phyloP scores from a whole-genome alignment of 2,888 invertebrate species.

The Orchestes rusci region DNA sequence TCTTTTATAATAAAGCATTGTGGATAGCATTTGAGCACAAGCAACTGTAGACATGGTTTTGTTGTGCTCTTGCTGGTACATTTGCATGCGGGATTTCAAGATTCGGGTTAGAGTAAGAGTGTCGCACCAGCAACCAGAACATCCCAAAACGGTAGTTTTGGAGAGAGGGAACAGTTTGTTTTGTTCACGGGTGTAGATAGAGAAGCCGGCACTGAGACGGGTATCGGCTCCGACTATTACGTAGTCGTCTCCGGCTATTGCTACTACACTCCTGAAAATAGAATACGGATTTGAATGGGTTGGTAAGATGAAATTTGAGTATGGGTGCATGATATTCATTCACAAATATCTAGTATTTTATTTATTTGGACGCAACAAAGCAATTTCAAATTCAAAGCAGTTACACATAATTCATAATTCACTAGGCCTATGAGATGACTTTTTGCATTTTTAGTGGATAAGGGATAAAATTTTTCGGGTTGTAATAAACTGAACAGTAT shows the following conservation, averaged over 20 bases:
- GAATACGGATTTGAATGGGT: too few relatives aligned
- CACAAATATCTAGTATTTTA: too few relatives aligned
- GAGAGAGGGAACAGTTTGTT: constrained; percentile 82
- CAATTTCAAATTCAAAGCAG: too few relatives aligned
- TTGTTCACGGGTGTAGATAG: constrained; percentile 82
- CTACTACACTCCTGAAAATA: constrained; percentile 59
- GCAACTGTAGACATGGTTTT: constrained; percentile 89
- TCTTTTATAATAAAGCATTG: constrained; percentile 90
- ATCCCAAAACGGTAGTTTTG: constrained; percentile 80
- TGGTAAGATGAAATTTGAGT: too few relatives aligned
- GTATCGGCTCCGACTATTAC: constrained; percentile 94
- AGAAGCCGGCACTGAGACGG: constrained; percentile 83
- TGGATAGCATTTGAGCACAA: constrained; percentile 92
- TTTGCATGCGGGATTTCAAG: constrained; percentile 81
- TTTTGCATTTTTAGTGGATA: too few relatives aligned
- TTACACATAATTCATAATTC: too few relatives aligned
- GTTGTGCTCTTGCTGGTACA: constrained; percentile 92
- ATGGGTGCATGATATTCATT: too few relatives aligned
- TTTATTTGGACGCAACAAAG: too few relatives aligned
- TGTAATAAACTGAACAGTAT: too few relatives aligned
- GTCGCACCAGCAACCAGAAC: constrained; percentile 97
- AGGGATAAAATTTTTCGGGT: too few relatives aligned
- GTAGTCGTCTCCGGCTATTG: constrained; percentile 93
- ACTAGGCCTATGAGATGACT: too few relatives aligned
- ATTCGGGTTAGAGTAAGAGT: constrained; percentile 82